Conservation (phyloP, 2,797 vertebrate genomes). For the Tamandua tetradactyla region DNA sequence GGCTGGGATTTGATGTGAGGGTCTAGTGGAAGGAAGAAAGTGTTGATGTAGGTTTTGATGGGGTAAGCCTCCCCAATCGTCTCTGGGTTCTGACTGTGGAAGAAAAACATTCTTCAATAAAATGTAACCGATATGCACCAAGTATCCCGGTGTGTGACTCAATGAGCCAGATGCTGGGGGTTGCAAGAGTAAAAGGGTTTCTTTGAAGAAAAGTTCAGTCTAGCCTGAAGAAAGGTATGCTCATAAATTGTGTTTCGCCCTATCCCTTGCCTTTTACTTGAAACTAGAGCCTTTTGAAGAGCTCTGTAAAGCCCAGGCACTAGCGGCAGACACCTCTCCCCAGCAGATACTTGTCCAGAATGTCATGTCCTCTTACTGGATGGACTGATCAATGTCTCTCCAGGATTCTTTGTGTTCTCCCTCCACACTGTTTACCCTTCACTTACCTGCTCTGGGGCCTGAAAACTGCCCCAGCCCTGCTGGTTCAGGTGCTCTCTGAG, state of each 20-base stretch:
- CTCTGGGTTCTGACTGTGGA: neutral
- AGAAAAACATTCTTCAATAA: constrained; percentile 31
- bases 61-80: neutral
- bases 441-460: neutral
- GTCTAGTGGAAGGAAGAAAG: neutral
- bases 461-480: neutral
- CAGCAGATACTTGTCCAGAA: neutral
- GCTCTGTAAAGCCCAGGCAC: neutral
- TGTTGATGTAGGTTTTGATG: fast-evolving
- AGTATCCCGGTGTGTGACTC: neutral
- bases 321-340: neutral
- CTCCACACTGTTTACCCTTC: neutral
- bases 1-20: neutral
- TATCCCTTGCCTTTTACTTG: fast-evolving
- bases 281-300: neutral
- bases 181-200: neutral
- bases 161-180: neutral
- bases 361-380: neutral
- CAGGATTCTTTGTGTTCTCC: neutral
- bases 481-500: constrained; percentile 40
- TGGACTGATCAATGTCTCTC: neutral
- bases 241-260: neutral
- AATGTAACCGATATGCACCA: neutral
- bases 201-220: neutral
- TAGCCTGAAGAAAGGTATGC: neutral